phyloP scores from a whole-genome alignment of 2,797 vertebrate species.

The Aselliscus stoliczkanus region DNA sequence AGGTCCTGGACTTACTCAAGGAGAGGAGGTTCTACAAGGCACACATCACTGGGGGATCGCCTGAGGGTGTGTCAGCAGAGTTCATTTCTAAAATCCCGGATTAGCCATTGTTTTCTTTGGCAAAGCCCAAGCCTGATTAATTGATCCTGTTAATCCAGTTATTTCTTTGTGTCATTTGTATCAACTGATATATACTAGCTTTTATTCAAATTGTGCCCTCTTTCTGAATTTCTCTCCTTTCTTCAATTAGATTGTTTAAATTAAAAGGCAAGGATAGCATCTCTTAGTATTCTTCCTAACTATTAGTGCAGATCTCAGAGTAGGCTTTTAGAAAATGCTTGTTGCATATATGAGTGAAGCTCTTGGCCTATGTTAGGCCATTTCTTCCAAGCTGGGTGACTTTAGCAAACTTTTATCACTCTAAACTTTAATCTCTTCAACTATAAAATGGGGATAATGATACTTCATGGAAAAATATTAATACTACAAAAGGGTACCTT shows the following conservation, averaged over 20 bases:
- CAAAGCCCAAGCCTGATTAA: background rate
- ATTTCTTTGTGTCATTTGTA: background rate
- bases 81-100: background rate
- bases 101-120: background rate
- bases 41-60: background rate
- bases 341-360: background rate
- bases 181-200: background rate
- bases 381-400: background rate
- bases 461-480: background rate
- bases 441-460: background rate
- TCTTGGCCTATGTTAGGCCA: background rate
- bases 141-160: background rate
- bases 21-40: background rate
- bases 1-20: background rate
- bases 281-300: background rate
- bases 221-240: background rate
- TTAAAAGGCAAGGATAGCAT: background rate
- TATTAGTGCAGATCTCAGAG: background rate
- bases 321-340: background rate
- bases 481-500: background rate
- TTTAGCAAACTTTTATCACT: background rate
- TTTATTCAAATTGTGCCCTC: background rate
- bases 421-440: background rate
- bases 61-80: background rate
- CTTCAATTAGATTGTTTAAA: background rate